These are phyloP conservation scores for Celastrina argiolus DNA, from an alignment of 2,888 invertebrate species.

Conservation along the genomic window DNA sequence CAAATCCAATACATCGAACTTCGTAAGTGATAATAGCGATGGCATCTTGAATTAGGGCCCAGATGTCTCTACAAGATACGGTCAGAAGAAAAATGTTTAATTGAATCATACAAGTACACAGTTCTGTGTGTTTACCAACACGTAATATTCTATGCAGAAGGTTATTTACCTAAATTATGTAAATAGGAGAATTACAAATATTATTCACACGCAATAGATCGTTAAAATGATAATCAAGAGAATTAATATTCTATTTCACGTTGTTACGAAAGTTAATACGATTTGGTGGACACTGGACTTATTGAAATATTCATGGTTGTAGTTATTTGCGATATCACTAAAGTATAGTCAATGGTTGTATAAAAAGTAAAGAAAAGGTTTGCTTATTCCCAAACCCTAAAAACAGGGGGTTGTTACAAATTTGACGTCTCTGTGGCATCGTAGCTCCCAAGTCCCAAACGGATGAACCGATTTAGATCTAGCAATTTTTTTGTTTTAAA, in stretches of 20 bases:
- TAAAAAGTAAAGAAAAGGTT: too few species aligned
- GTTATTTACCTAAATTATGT: conserved; percentile 10
- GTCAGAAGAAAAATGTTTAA: background rate
- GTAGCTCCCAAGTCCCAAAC: too few species aligned
- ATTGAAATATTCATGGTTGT: background rate
- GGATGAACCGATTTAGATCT: too few species aligned
- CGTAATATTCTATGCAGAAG: background rate
- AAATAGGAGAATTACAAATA: background rate
- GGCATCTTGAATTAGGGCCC: background rate
- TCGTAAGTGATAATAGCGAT: background rate
- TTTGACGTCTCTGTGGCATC: too few species aligned
- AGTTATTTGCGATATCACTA: background rate
- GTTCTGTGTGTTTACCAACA: background rate
- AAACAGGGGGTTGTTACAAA: too few species aligned
- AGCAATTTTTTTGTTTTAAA: too few species aligned
- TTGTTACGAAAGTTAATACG: conserved; percentile 20
- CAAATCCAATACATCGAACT: too few species aligned
- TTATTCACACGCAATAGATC: conserved; percentile 1
- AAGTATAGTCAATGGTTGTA: too few species aligned
- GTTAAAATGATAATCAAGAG: background rate
- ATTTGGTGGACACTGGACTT: conserved; percentile 12
- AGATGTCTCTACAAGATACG: background rate
- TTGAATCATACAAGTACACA: background rate
- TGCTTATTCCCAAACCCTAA: too few species aligned
- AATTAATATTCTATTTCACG: conserved; percentile 6